Evolutionary conservation across 2,888 invertebrate species (phyloP), one percentile per base, ranked within the genome.

Genomic region (Drosophila suboccidentalis): DNA sequence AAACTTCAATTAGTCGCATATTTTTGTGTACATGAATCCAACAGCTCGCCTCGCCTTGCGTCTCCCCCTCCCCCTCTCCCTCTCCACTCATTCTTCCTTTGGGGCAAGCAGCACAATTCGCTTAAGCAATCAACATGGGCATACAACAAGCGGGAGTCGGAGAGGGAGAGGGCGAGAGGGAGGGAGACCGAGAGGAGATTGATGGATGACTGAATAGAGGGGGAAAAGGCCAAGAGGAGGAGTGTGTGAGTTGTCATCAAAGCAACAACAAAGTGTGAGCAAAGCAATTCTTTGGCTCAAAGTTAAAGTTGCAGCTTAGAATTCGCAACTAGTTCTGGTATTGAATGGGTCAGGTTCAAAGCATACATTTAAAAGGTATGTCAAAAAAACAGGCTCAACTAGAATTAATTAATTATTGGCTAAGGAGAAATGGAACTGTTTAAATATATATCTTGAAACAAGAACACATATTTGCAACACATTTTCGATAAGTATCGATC

Each of bases 1-100:
- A 77, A 77, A 65, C 80, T 80, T 80, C 77, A 79, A 79, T 80
- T 79, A 79, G 78, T 71, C 65, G 79, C 71, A 80, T 71, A 74
- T 77, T 79, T 79, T 77, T 79, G 74, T 71, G 75, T 71, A 65
- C 64, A 59, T 75, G 72, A 55, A 32, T 11, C 17, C 49, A 39
- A 32, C 61, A 36, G 19, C 29, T 19, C 15, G 13, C 11, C 55
- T 11, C 17, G 13, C 38, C 41, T 36, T 4, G 15, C 17, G 29
- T 29, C 47, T 10, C 13, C 29, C 29, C 34, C 6, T 36, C 36
- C 4, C 34, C 50, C 32, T 15, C 29, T 2, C 17, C 32, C 3
- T 26, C 34, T 2, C 49, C 4, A 4, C 13, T 17, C 17, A 8
- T 11, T 0, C 32, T 49, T 49, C 29, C 58, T 22, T 22, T 26